Base-by-base conservation (phyloP, 2,113 vertebrate genomes). In the Scolopax mira region DNA sequence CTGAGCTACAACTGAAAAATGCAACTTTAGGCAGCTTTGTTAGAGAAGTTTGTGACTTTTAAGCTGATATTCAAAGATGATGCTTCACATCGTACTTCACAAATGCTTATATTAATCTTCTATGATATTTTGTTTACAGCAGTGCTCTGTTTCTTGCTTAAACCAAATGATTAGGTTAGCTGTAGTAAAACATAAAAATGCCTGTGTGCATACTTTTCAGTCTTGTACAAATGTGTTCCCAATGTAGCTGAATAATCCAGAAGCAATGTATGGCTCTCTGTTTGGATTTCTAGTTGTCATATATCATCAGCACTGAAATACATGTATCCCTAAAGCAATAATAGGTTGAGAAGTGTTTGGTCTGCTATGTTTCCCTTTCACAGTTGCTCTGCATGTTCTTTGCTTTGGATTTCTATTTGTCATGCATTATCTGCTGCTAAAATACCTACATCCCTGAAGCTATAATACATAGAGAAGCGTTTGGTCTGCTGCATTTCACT, bases 361-460 rank as follows among this genome's bases (percentile, higher is more conserved):
- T 90, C 51, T 90, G 5, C 41, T 46, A 5, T 72, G 30, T n/a
- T 35, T 85, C 41, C 30, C 85, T 93, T 90, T 83, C 31, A 54
- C 27, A 31, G 67, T 77, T 87, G 27, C 55, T 91, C 49, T 85
- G 44, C 1, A 3, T 27, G 33, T 79, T 90, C 66, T 82, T 75
- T 66, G 46, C n/a, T 78, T 81, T 83, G 58, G 39, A 65, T 95
- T 96, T 87, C 70, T 75, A 9, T 87, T 95, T 91, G 77, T 78
- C 72, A 42, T 67, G 44, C 30, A 6, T 74, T 85, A 80, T 93
- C 77, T 71, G 35, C 46, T 77, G 57, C 70, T 78, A 61, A 79
- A 92, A 62, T 74, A 78, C 23, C 5, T 71, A 21, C 11, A 17
- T 30, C 57, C 73, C 73, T 64, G 73, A 75, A 69, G 79, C 57